phyloP scores from a whole-genome alignment of 2,888 invertebrate genomes.

The Epirrita christyi region DNA sequence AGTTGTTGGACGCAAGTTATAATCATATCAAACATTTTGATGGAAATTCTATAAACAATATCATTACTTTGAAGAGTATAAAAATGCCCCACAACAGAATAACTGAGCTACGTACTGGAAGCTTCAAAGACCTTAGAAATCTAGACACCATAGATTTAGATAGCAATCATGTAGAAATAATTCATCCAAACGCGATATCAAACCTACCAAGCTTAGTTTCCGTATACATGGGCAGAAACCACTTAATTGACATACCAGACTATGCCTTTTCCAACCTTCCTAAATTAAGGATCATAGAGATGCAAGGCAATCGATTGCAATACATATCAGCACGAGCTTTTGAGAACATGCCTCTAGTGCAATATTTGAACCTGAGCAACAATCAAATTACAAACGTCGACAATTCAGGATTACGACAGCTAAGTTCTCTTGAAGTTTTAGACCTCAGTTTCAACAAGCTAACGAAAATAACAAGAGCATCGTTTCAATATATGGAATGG shows the following conservation, averaged over 20 bases:
- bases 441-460: slow-evolving; percentile 93
- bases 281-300: slow-evolving; percentile 88
- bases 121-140: slow-evolving; percentile 88
- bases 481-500: slow-evolving; percentile 91
- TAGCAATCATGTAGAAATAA: slow-evolving; percentile 90
- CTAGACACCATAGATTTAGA: slow-evolving; percentile 91
- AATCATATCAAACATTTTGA: slow-evolving; percentile 90
- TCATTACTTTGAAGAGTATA: slow-evolving; percentile 88
- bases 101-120: slow-evolving; percentile 87
- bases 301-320: slow-evolving; percentile 91
- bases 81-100: slow-evolving; percentile 91
- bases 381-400: slow-evolving; percentile 91
- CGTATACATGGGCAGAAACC: slow-evolving; percentile 89
- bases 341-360: slow-evolving; percentile 90
- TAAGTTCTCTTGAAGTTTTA: slow-evolving; percentile 92
- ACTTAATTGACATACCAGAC: slow-evolving; percentile 90
- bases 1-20: slow-evolving; percentile 90
- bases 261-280: slow-evolving; percentile 91
- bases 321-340: slow-evolving; percentile 91
- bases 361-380: slow-evolving; percentile 92
- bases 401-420: slow-evolving; percentile 88
- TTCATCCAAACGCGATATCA: slow-evolving; percentile 89
- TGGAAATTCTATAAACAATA: slow-evolving; percentile 87
- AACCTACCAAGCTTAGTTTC: slow-evolving; percentile 88
- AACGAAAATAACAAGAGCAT: slow-evolving; percentile 88